phyloP scores from a whole-genome alignment of 1,140 invertebrate species.

The Bombus affinis region DNA sequence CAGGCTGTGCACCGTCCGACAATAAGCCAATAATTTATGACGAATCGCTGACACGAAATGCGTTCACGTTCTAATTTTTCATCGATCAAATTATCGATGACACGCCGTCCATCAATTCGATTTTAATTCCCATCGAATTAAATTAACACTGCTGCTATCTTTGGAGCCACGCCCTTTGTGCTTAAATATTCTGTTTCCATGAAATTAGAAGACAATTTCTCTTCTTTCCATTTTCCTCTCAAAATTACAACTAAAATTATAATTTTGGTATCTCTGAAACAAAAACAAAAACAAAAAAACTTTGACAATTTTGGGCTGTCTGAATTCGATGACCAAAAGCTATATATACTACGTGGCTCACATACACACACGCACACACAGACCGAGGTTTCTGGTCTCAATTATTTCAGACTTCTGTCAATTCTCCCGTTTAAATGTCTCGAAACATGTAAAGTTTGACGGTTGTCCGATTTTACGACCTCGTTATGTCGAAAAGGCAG shows the following conservation, averaged over 20 bases:
- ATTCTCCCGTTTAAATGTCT: neutral
- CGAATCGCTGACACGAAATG: neutral
- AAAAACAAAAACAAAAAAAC: too few species aligned
- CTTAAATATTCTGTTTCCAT: neutral
- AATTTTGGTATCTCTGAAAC: too few species aligned
- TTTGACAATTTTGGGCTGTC: too few species aligned
- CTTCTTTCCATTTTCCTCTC: too few species aligned
- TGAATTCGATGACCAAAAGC: too few species aligned
- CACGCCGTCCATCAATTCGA: neutral
- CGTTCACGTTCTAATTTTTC: conserved; percentile 19
- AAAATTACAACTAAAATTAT: too few species aligned
- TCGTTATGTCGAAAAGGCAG: neutral
- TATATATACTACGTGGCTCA: neutral
- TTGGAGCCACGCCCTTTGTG: too few species aligned
- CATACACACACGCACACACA: too few species aligned
- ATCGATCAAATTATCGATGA: neutral
- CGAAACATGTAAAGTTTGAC: neutral
- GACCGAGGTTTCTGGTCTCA: neutral
- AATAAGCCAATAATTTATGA: conserved; percentile 30
- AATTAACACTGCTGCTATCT: neutral
- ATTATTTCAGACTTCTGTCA: neutral
- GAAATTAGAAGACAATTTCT: neutral
- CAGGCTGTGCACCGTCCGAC: neutral
- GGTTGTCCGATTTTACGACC: neutral
- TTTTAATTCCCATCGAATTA: neutral